These are phyloP conservation scores for Micoletzkya japonica DNA, from an alignment of 2,888 invertebrate species.

Conservation along the genomic window DNA sequence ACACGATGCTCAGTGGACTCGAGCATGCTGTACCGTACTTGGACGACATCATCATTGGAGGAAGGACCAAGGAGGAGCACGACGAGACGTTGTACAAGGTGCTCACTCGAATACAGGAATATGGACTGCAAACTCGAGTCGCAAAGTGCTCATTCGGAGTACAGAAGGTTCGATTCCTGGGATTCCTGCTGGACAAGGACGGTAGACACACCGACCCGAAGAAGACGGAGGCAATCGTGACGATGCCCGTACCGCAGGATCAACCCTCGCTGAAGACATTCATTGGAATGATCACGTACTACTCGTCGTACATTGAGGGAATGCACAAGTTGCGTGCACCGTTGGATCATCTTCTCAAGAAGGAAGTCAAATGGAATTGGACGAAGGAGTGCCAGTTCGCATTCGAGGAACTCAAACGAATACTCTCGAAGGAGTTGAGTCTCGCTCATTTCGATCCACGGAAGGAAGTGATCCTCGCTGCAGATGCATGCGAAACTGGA, in stretches of 20 bases:
- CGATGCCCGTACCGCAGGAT: conserved; percentile 30
- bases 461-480: too few species aligned
- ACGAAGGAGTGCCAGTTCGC: too few species aligned
- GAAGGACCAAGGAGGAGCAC: conserved; percentile 29
- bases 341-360: conserved; percentile 25
- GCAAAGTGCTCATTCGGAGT: conserved; percentile 30
- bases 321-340: conserved; percentile 7
- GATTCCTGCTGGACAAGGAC: conserved; percentile 29
- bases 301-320: background rate
- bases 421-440: too few species aligned
- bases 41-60: conserved; percentile 34
- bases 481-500: too few species aligned
- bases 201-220: too few species aligned
- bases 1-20: conserved; percentile 36
- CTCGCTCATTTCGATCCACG: too few species aligned
- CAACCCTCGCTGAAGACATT: conserved; percentile 27
- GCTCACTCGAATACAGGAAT: conserved; percentile 27
- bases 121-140: conserved; percentile 24
- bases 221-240: conserved; percentile 28
- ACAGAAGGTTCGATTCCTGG: conserved; percentile 29
- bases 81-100: conserved; percentile 21
- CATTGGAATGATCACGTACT: conserved; percentile 29
- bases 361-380: too few species aligned
- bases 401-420: too few species aligned
- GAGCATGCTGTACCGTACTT: conserved; percentile 31